A percentile compares a stretch with the other conserved stretches of the same genome.
Evolutionary conservation across 2,888 invertebrate genomes (phyloP).

Genomic region (Drosophila dives): DNA sequence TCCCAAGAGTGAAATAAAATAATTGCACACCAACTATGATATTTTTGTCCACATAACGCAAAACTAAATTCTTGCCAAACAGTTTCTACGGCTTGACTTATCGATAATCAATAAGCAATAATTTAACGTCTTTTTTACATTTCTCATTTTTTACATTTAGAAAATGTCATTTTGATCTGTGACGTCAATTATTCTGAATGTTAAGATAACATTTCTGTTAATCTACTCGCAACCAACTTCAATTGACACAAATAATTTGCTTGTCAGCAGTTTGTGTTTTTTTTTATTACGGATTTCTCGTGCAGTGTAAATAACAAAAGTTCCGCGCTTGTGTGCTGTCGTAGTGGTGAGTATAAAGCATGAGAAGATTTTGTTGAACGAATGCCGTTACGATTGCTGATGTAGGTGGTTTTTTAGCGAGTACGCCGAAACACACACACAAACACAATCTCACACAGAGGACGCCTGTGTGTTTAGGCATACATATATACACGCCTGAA

Average conservation of each 20-base stretch:
- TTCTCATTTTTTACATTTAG: background rate
- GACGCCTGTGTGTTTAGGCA: conserved; percentile 18
- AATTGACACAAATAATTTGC: background rate
- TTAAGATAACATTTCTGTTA: background rate
- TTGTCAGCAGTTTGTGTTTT: background rate
- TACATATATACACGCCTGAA: conserved; percentile 6
- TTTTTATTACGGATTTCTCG: background rate
- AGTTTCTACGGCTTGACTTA: background rate
- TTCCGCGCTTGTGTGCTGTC: too few species aligned
- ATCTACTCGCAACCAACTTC: rapidly evolving
- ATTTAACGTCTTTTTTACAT: background rate
- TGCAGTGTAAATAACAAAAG: conserved; percentile 8
- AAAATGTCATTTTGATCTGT: background rate
- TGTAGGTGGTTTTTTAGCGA: too few species aligned
- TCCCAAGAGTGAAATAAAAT: background rate
- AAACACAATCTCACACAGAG: too few species aligned
- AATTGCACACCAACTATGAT: background rate
- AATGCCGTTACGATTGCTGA: too few species aligned
- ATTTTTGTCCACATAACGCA: conserved; percentile 47
- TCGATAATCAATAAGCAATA: background rate
- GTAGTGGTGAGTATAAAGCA: too few species aligned
- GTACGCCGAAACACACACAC: too few species aligned
- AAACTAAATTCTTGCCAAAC: conserved; percentile 12
- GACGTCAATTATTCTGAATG: background rate
- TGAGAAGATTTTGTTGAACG: too few species aligned